phyloP scores from a whole-genome alignment of 2,113 vertebrate species.

The Odocoileus hemionus region DNA sequence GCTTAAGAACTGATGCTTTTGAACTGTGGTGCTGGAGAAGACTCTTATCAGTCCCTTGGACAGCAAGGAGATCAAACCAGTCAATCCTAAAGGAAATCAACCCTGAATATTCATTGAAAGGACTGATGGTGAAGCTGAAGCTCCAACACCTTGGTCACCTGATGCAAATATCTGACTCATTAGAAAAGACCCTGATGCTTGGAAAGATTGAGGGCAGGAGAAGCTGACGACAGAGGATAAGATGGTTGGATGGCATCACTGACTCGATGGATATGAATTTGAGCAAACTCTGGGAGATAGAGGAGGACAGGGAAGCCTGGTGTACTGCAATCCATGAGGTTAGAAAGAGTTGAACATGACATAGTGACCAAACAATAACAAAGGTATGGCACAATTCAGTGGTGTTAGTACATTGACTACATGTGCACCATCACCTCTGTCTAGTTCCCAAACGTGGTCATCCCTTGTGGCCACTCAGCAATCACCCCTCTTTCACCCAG shows the following conservation, averaged over 20 bases:
- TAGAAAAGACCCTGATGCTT: not conserved
- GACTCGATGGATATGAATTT: not conserved
- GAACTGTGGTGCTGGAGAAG: not conserved
- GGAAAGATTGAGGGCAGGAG: not conserved
- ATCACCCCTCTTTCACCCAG: fast-evolving
- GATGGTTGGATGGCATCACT: not conserved
- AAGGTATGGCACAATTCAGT: not conserved
- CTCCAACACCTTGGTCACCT: not conserved
- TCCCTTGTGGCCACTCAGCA: fast-evolving
- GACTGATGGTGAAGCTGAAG: not conserved
- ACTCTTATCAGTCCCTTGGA: not conserved
- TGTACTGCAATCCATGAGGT: not conserved
- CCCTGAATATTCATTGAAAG: not conserved
- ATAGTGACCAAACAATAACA: not conserved
- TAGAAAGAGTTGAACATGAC: not conserved
- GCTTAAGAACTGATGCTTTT: not conserved
- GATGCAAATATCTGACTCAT: not conserved
- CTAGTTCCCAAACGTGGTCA: not conserved
- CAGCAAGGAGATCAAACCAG: not conserved
- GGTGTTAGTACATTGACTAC: fast-evolving
- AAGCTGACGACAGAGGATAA: not conserved
- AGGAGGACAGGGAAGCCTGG: not conserved
- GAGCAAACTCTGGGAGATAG: not conserved
- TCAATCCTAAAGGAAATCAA: not conserved
- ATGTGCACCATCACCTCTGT: fast-evolving